Evolutionary conservation across 2,888 invertebrate genomes (phyloP).

Genomic region (Augochlorella aurata): DNA sequence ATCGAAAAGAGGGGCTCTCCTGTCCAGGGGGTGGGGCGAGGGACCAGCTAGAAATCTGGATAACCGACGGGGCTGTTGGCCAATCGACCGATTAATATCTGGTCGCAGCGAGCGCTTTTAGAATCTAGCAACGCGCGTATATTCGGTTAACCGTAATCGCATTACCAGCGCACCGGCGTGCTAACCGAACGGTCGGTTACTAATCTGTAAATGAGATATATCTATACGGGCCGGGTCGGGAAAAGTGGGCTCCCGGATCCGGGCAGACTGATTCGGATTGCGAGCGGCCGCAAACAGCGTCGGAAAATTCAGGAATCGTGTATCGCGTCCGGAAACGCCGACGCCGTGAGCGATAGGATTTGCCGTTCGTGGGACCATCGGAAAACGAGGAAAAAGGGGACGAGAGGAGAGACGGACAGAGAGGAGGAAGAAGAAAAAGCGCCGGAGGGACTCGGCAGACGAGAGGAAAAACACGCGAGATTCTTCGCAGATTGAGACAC

Average conservation of each 20-base stretch:
- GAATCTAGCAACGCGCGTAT: not conserved
- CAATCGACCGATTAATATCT: conserved; percentile 15
- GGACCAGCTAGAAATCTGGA: not conserved
- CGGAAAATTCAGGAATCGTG: not conserved
- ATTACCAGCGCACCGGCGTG: conserved; percentile 2
- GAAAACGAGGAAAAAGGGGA: not conserved
- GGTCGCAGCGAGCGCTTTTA: conserved; percentile 1
- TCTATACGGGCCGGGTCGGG: not conserved
- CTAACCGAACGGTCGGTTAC: conserved; percentile 8
- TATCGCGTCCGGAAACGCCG: not conserved
- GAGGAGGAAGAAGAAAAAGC: not conserved
- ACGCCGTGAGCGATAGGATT: too few relatives aligned
- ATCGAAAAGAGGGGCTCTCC: not conserved
- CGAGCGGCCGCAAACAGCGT: not conserved
- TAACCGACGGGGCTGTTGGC: not conserved
- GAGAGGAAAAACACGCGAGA: not conserved
- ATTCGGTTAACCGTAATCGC: conserved; percentile 16
- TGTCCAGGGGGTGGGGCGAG: not conserved
- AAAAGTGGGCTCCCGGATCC: not conserved
- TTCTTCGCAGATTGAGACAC: not conserved
- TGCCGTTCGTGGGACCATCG: too few relatives aligned
- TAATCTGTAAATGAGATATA: conserved; percentile 15
- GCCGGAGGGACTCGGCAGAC: not conserved
- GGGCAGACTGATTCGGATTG: not conserved
- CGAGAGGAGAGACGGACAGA: not conserved